Conservation (phyloP, 2,797 vertebrate species). For the Pygocentrus nattereri region DNA sequence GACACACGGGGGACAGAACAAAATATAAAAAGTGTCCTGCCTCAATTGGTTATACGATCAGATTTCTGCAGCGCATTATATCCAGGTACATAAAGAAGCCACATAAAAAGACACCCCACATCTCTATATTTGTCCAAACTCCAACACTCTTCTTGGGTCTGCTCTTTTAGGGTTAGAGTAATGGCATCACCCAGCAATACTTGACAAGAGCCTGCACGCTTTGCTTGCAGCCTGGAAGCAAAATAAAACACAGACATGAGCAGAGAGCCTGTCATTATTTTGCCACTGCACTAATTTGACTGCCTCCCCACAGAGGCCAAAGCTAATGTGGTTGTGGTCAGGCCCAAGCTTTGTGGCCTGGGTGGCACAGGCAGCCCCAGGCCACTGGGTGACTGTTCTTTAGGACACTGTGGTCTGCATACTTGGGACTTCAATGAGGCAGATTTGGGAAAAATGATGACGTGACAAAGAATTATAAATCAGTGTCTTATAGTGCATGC, state of each 20-base stretch:
- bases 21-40: constrained; percentile 26
- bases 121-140: constrained; percentile 7
- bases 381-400: neutral
- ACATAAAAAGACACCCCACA: constrained; percentile 1
- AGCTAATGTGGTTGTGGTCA: constrained; percentile 59
- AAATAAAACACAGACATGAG: constrained; percentile 61
- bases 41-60: constrained; percentile 35
- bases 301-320: constrained; percentile 49
- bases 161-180: neutral
- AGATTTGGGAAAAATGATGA: neutral
- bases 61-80: constrained; percentile 9
- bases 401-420: neutral
- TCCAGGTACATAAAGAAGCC: constrained; percentile 31
- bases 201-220: constrained; percentile 54
- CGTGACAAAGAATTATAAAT: neutral
- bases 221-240: constrained; percentile 60
- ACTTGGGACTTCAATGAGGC: neutral
- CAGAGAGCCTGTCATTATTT: constrained; percentile 64
- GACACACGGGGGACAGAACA: neutral
- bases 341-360: constrained; percentile 45
- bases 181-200: constrained; percentile 35
- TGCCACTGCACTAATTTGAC: constrained; percentile 67
- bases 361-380: constrained; percentile 29
- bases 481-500: neutral
- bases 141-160: neutral